These are phyloP conservation scores for Sebastolobus alascanus DNA, from an alignment of 2,797 vertebrate genomes.

Conservation along the genomic window DNA sequence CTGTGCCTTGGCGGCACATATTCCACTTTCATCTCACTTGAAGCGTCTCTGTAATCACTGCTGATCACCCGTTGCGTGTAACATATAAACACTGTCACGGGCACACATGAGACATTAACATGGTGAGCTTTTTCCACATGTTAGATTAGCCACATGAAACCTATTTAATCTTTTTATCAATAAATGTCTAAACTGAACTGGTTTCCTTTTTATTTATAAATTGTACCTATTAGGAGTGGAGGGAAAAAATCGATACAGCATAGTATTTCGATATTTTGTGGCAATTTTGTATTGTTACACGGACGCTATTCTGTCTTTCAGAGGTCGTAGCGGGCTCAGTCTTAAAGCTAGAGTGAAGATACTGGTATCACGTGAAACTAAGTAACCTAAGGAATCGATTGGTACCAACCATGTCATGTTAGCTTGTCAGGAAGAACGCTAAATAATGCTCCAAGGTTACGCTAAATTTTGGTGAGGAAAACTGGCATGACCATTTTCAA, in stretches of 20 bases:
- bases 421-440: too few species aligned
- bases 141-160: not conserved
- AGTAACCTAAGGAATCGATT: too few species aligned
- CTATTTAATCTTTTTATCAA: not conserved
- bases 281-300: too few species aligned
- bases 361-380: too few species aligned
- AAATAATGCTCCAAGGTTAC: too few species aligned
- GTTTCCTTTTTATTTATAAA: not conserved
- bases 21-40: slow-evolving; percentile 69
- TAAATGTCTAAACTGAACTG: not conserved
- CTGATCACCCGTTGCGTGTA: slow-evolving; percentile 29
- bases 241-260: rapidly evolving
- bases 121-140: not conserved
- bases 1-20: slow-evolving; percentile 30
- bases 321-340: too few species aligned
- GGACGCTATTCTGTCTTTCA: too few species aligned
- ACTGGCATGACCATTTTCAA: too few species aligned
- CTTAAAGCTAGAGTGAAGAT: too few species aligned
- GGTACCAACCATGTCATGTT: too few species aligned
- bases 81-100: slow-evolving; percentile 7
- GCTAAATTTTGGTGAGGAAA: too few species aligned
- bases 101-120: not conserved
- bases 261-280: too few species aligned
- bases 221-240: not conserved
- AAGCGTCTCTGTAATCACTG: slow-evolving; percentile 54